phyloP scores from a whole-genome alignment of 2,888 invertebrate genomes.

The Drosophila lutescens region DNA sequence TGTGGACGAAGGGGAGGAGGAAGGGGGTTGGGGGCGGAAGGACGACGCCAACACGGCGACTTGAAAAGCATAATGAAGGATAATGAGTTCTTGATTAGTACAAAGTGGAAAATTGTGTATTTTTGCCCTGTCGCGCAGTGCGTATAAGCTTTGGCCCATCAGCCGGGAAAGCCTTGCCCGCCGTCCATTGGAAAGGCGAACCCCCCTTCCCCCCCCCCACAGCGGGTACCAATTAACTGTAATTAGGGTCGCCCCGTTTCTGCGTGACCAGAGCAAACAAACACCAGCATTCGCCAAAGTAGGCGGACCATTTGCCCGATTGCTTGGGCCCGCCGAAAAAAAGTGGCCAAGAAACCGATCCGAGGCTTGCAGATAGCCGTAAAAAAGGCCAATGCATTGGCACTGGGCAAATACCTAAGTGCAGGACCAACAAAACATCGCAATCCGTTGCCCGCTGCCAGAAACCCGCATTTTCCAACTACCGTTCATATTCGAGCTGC shows the following conservation, averaged over 20 bases:
- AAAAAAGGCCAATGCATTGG: slow-evolving; percentile 8
- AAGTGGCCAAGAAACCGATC: slow-evolving; percentile 4
- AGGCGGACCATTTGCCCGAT: slow-evolving; percentile 3
- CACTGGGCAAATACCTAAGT: slow-evolving; percentile 15
- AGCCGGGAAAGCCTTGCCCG: not conserved
- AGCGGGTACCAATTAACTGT: slow-evolving; percentile 61
- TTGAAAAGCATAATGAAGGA: slow-evolving; percentile 68
- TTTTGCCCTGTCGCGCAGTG: slow-evolving; percentile 52
- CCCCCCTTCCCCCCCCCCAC: not conserved
- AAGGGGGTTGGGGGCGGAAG: not conserved
- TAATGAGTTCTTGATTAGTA: slow-evolving; percentile 73
- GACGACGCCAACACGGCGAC: slow-evolving; percentile 49
- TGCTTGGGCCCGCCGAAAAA: not conserved
- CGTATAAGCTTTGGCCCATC: slow-evolving; percentile 36
- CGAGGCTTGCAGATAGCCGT: not conserved
- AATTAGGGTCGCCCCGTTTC: slow-evolving; percentile 55
- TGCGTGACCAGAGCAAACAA: slow-evolving; percentile 39
- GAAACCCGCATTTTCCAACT: not conserved
- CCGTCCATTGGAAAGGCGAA: not conserved
- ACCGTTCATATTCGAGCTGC: slow-evolving; percentile 19
- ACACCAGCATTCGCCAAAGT: slow-evolving; percentile 3
- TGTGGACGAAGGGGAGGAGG: not conserved
- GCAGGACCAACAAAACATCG: slow-evolving; percentile 17
- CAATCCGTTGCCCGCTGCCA: not conserved
- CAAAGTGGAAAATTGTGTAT: slow-evolving; percentile 73